phyloP scores from a whole-genome alignment of 2,113 vertebrate genomes.

The Zapus hudsonius region DNA sequence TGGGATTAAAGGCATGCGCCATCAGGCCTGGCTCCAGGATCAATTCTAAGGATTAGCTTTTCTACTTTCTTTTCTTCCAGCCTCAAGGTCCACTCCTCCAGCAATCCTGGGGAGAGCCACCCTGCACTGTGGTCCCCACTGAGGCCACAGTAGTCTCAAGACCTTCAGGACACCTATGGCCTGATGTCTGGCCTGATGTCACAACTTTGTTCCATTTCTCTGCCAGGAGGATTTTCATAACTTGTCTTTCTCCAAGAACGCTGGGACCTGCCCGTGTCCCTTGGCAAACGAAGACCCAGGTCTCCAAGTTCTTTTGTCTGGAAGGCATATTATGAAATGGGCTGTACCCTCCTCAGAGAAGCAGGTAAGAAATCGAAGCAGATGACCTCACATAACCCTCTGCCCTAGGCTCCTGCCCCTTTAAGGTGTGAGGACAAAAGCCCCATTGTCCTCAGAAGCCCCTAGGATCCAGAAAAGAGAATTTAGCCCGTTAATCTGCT shows the following conservation, averaged over 20 bases:
- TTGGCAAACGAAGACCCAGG: background rate
- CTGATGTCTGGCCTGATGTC: background rate
- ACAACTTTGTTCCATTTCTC: background rate
- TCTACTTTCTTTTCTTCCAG: constrained; percentile 3
- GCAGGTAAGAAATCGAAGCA: constrained; percentile 64
- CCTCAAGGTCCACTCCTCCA: background rate
- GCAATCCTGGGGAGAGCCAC: background rate
- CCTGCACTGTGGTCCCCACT: background rate
- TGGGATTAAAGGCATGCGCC: background rate
- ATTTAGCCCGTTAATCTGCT: constrained; percentile 59
- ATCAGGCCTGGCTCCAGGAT: background rate
- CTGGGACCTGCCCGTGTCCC: background rate
- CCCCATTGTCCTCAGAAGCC: constrained; percentile 63
- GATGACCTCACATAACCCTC: constrained; percentile 52
- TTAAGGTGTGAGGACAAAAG: constrained; percentile 73
- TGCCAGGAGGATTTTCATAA: background rate
- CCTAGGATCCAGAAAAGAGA: constrained; percentile 69
- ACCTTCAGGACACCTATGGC: background rate
- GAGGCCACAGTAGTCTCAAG: background rate
- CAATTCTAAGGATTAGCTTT: background rate
- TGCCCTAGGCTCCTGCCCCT: constrained; percentile 27
- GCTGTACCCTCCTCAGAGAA: constrained; percentile 23
- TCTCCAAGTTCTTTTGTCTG: constrained; percentile 44
- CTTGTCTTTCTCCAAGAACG: background rate
- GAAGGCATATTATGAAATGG: constrained; percentile 51